These are phyloP conservation scores for Galbula dea DNA, from an alignment of 2,113 vertebrate species.

Conservation along the genomic window DNA sequence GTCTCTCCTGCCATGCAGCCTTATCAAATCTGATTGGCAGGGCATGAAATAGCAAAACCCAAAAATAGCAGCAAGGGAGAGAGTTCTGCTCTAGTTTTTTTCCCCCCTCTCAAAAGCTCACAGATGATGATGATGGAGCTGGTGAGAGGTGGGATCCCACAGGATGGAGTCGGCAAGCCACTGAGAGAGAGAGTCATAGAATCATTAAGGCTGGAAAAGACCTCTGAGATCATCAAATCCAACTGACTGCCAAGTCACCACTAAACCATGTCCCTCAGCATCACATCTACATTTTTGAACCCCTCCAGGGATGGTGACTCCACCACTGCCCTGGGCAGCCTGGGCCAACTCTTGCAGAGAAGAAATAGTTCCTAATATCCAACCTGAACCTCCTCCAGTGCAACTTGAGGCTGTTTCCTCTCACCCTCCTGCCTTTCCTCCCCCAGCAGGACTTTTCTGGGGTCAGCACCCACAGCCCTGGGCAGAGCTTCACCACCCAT, in stretches of 20 bases:
- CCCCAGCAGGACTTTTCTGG: neutral
- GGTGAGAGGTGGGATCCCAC: accelerated
- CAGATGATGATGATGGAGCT: accelerated
- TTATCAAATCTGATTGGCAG: neutral
- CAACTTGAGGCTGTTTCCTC: too few species aligned
- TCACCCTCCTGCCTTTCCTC: neutral
- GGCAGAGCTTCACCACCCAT: neutral
- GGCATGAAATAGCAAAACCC: neutral
- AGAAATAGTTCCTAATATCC: too few species aligned
- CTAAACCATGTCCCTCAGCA: too few species aligned
- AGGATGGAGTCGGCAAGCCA: accelerated
- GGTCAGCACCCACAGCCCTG: accelerated
- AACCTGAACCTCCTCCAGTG: too few species aligned
- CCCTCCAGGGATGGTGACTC: too few species aligned
- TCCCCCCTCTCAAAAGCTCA: neutral
- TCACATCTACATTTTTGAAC: too few species aligned
- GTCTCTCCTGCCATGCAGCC: neutral
- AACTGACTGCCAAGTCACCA: too few species aligned
- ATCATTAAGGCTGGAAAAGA: too few species aligned
- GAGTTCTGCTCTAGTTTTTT: neutral
- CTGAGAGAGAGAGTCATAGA: too few species aligned
- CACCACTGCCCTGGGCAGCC: too few species aligned
- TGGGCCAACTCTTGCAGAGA: too few species aligned
- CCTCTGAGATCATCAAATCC: too few species aligned
- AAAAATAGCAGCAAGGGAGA: neutral